These are phyloP conservation scores for Melanotaenia duboulayi DNA, from an alignment of 2,113 vertebrate species.

Conservation along the genomic window DNA sequence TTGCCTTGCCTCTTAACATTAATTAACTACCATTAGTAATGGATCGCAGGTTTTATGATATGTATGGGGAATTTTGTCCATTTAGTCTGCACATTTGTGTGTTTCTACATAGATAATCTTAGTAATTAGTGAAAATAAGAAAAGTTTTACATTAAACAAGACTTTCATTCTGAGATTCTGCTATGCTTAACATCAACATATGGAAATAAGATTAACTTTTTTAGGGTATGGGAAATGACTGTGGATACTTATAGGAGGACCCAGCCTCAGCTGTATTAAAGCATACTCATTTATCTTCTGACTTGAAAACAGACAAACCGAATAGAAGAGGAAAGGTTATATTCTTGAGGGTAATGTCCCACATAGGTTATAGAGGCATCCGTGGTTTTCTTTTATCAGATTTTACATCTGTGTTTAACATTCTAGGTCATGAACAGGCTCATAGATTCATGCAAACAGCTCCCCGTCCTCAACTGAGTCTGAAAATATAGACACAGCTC, in stretches of 20 bases:
- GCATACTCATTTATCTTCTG: constrained; percentile 72
- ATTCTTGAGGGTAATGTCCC: constrained; percentile 54
- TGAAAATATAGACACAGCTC: constrained; percentile 53
- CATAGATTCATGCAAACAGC: constrained; percentile 61
- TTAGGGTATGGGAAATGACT: constrained; percentile 50
- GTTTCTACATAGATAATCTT: background rate
- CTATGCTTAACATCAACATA: constrained; percentile 13
- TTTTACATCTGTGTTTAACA: constrained; percentile 65
- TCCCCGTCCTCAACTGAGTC: constrained; percentile 40
- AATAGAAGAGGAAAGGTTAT: constrained; percentile 48
- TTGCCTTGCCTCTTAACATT: constrained; percentile 36
- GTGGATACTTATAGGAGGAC: constrained; percentile 30
- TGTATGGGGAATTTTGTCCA: constrained; percentile 21
- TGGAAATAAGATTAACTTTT: constrained; percentile 29
- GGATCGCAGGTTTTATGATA: constrained; percentile 48
- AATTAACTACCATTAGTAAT: constrained; percentile 65
- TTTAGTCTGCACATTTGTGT: constrained; percentile 15
- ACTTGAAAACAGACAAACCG: constrained; percentile 68
- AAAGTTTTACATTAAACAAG: background rate
- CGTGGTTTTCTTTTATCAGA: constrained; percentile 59
- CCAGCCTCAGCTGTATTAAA: constrained; percentile 65
- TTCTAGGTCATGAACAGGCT: constrained; percentile 68
- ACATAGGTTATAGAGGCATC: constrained; percentile 58
- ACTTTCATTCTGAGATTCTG: constrained; percentile 22
- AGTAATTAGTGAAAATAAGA: constrained; percentile 4